Evolutionary conservation across 2,888 invertebrate genomes (phyloP), one percentile per base, ranked within the genome.

Genomic region (Sarcophaga carnaria): DNA sequence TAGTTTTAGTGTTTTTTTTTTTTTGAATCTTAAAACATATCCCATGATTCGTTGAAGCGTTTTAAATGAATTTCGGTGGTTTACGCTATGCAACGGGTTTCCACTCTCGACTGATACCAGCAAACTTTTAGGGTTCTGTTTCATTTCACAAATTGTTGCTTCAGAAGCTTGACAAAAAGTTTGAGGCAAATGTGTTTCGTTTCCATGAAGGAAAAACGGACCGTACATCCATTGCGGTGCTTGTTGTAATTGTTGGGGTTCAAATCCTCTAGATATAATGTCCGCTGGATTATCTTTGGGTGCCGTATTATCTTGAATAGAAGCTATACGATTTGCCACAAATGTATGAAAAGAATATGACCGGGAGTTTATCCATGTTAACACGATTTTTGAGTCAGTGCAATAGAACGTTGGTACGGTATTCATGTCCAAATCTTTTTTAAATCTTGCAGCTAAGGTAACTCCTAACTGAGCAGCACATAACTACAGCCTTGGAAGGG

Each of bases 121-220:
- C 14, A 64, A 25, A 64, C 14, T 14, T 22, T 64, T 6, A 64
- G 64, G 27, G 25, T 27, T 22, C 4, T 64, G 64, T 14, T 64
- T 69, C 17, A 37, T 54, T 54, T 54, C 54, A 17, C 12, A 12
- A 54, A 54, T 17, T 14, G 1, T 54, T 54, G 54, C 54, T 0
- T 54, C 54, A 22, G 22, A 22, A 22, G 22, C 22, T 22, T 22
- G 22, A 54, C 54, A 54, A 54, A 54, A 17, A 14, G 54, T 17
- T 54, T 17, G 17, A 14, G 54, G 54, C 54, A 8, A 62, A 62
- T 62, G 62, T 22, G 22, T 62, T 22, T 20, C 62, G 22, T 22
- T n/a, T 62, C 62, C 62, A 62, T 62, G 62, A 62, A 62, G 62
- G n/a, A 62, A 62, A 20, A 62, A 62, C n/a, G 62, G n/a, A n/a